A percentile compares a stretch with the other conserved stretches of the same genome.
phyloP scores from a whole-genome alignment of 2,797 vertebrate genomes.

The Sebastes goodei region DNA sequence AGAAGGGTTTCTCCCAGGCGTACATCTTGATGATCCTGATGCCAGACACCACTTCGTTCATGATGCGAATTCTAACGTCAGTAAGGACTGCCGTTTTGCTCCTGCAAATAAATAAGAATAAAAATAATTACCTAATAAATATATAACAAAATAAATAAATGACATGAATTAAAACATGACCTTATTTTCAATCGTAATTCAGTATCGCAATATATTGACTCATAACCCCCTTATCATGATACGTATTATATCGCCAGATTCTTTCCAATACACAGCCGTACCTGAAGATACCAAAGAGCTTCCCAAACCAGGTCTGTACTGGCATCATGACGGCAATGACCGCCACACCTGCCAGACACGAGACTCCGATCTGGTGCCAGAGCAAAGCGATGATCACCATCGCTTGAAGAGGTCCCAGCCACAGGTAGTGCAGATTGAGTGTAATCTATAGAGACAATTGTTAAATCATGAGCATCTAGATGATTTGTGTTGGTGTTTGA shows the following conservation, averaged over 20 bases:
- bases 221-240: too few relatives aligned
- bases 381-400: conserved; percentile 86
- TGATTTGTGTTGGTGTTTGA: not conserved
- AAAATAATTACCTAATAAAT: too few relatives aligned
- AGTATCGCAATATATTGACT: too few relatives aligned
- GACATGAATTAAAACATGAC: not conserved
- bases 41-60: conserved; percentile 95
- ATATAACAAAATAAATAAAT: not conserved
- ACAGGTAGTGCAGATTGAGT: conserved; percentile 91
- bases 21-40: conserved; percentile 99
- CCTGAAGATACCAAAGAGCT: conserved; percentile 91
- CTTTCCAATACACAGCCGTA: conserved; percentile 48
- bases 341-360: conserved; percentile 90
- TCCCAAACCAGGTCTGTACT: conserved; percentile 89
- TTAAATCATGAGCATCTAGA: not conserved
- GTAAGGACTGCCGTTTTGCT: conserved; percentile 86
- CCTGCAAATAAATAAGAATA: conserved; percentile 71
- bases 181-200: not conserved
- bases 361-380: conserved; percentile 90
- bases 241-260: too few relatives aligned
- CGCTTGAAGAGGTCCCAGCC: conserved; percentile 91
- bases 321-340: conserved; percentile 88
- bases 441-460: conserved; percentile 80
- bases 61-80: conserved; percentile 90
- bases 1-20: conserved; percentile 93